Evolutionary conservation across 2,113 vertebrate genomes (phyloP).

Genomic region (Triplophysa siluroides): DNA sequence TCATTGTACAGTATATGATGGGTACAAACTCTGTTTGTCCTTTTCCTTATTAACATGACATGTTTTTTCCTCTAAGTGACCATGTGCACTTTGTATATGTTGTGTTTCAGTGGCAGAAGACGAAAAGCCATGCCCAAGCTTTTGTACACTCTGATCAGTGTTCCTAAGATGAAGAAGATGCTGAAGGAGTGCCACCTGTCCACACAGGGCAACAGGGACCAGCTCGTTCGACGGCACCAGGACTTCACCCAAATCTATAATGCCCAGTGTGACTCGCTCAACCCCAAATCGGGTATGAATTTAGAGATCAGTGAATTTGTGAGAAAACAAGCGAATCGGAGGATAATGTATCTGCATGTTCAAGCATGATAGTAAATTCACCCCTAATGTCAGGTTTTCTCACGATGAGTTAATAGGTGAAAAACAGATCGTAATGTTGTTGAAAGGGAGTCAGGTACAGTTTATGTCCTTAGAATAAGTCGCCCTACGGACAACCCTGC

Average conservation of each 20-base stretch:
- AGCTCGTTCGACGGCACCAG: slow-evolving; percentile 84
- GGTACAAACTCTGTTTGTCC: background rate
- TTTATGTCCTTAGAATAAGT: slow-evolving; percentile 6
- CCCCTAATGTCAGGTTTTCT: background rate
- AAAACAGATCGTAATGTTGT: background rate
- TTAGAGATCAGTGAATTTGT: background rate
- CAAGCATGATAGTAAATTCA: background rate
- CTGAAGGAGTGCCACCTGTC: slow-evolving; percentile 84
- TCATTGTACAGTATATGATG: too few species aligned
- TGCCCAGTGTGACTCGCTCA: slow-evolving; percentile 88
- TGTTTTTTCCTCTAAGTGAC: background rate
- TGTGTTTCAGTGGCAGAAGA: slow-evolving; percentile 71
- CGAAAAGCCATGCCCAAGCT: slow-evolving; percentile 84
- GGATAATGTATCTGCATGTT: too few species aligned
- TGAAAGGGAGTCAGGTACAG: slow-evolving; percentile 3
- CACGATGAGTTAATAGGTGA: background rate
- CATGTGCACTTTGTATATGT: background rate
- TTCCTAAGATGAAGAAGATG: slow-evolving; percentile 83
- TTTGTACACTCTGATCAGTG: slow-evolving; percentile 88
- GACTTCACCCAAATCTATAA: slow-evolving; percentile 91
- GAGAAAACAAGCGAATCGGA: too few species aligned
- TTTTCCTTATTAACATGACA: background rate
- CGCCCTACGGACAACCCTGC: background rate
- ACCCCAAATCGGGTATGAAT: slow-evolving; percentile 82
- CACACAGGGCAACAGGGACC: slow-evolving; percentile 79